A percentile compares a stretch with the other conserved stretches of the same genome.
Conservation (phyloP, 2,888 invertebrate species). For the Arctia plantaginis region DNA sequence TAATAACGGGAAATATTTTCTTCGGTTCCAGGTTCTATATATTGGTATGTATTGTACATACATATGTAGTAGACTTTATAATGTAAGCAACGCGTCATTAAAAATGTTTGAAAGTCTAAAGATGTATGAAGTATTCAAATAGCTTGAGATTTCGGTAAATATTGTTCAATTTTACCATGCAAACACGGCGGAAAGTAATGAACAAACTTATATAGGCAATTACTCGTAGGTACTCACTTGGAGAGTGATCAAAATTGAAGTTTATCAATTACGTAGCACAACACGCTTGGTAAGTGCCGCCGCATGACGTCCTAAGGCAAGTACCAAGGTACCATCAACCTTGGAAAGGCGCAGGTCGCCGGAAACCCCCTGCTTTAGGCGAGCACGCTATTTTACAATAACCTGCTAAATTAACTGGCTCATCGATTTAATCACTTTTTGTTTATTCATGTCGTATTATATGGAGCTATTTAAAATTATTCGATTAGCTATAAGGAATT, state of each 20-base stretch:
- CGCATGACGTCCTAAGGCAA: constrained; percentile 36
- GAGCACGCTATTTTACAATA: constrained; percentile 75
- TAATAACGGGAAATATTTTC: background rate
- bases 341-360: constrained; percentile 64
- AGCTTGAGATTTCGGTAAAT: background rate
- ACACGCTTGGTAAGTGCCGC: constrained; percentile 9
- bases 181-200: constrained; percentile 34
- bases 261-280: constrained; percentile 50
- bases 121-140: background rate
- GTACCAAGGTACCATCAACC: constrained; percentile 45
- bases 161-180: constrained; percentile 16
- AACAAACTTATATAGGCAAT: constrained; percentile 41
- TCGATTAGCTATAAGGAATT: background rate
- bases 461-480: constrained; percentile 8
- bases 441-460: constrained; percentile 49
- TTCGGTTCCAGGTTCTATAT: background rate
- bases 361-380: constrained; percentile 62
- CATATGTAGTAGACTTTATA: background rate
- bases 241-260: constrained; percentile 49
- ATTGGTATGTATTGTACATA: background rate
- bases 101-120: background rate
- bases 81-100: background rate
- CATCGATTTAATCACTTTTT: constrained; percentile 62
- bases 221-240: constrained; percentile 29
- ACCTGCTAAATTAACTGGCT: constrained; percentile 58